These are phyloP conservation scores for Nowickia ferox DNA, from an alignment of 2,888 invertebrate species.

Conservation along the genomic window DNA sequence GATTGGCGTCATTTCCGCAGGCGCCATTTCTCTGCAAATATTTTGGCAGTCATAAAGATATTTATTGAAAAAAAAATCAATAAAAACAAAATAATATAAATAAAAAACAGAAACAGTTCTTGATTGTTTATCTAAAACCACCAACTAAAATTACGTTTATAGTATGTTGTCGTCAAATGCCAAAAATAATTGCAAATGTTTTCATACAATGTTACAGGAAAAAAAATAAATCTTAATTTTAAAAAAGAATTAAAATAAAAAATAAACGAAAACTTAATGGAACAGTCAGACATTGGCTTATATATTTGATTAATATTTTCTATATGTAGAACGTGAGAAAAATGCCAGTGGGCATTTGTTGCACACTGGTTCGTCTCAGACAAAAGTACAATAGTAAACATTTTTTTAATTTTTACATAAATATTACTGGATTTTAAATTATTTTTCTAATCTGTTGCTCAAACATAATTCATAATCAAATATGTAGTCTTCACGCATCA, in stretches of 20 bases:
- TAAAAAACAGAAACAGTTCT: constrained; percentile 20
- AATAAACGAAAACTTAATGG: background rate
- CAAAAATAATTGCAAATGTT: constrained; percentile 57
- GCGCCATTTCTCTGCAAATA: constrained; percentile 33
- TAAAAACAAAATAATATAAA: constrained; percentile 12
- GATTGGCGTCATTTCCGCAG: constrained; percentile 62
- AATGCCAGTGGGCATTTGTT: too few species aligned
- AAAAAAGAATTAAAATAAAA: background rate
- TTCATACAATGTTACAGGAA: constrained; percentile 2
- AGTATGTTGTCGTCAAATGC: constrained; percentile 43
- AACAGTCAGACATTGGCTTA: background rate
- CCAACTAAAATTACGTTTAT: constrained; percentile 22
- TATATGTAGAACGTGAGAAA: too few species aligned
- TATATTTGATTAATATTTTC: too few species aligned
- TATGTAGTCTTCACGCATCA: too few species aligned
- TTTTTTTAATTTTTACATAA: too few species aligned
- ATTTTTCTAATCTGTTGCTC: too few species aligned
- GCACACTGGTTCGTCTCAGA: too few species aligned
- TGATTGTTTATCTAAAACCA: constrained; percentile 56
- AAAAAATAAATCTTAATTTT: background rate
- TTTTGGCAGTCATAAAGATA: constrained; percentile 54
- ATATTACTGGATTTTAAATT: too few species aligned
- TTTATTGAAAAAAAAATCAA: constrained; percentile 39
- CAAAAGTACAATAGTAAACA: too few species aligned
- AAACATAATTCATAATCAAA: too few species aligned